phyloP scores from a whole-genome alignment of 1,140 invertebrate species.

The Rhagoletis zephyria region DNA sequence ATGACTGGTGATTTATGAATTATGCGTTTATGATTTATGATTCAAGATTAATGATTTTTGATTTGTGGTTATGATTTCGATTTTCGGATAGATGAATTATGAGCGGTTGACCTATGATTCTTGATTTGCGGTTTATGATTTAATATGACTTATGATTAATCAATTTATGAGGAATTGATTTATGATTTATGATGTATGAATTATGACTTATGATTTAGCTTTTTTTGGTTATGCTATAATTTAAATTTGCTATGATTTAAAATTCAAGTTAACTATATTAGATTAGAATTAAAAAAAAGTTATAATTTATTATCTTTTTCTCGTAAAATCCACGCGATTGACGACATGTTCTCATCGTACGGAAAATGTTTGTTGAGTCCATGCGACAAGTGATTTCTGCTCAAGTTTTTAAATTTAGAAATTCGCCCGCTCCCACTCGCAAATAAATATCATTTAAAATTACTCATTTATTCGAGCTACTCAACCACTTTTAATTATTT shows the following conservation, averaged over 20 bases:
- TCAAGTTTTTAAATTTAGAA: constrained; percentile 21
- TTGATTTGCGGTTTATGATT: neutral
- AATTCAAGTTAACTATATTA: too few species aligned
- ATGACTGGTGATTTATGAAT: neutral
- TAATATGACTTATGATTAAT: neutral
- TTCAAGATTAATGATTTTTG: neutral
- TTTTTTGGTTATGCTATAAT: too few species aligned
- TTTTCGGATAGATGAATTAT: too few species aligned
- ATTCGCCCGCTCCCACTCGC: neutral
- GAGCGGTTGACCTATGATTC: neutral
- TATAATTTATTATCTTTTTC: too few species aligned
- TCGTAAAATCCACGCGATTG: too few species aligned
- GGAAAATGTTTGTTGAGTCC: neutral
- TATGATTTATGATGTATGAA: neutral
- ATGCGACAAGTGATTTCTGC: neutral
- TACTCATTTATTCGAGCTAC: neutral
- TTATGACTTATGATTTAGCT: neutral
- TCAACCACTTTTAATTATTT: neutral
- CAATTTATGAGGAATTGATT: neutral
- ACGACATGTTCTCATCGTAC: neutral
- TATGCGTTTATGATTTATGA: neutral
- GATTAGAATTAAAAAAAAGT: too few species aligned
- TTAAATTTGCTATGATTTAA: too few species aligned
- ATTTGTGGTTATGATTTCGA: neutral
- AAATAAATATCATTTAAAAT: neutral